Percentiles rank a stretch among this genome's conserved stretches.
phyloP scores from a whole-genome alignment of 2,888 invertebrate species.

The Conistra vaccinii region DNA sequence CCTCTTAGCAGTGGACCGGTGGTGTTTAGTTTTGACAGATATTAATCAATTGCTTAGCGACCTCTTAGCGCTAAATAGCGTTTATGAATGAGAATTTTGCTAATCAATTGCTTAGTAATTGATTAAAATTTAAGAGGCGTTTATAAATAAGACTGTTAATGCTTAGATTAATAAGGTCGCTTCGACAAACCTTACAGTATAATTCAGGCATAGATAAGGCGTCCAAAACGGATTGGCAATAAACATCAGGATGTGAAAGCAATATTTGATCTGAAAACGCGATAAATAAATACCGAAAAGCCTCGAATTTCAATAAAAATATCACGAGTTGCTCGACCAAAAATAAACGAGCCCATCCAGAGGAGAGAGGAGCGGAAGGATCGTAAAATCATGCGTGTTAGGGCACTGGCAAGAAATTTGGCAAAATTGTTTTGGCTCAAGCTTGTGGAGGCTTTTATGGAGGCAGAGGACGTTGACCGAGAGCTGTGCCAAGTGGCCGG shows the following conservation, averaged over 20 bases:
- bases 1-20: no score
- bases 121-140: no score
- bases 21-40: no score
- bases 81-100: no score
- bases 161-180: conserved; percentile 52
- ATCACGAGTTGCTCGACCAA: conserved; percentile 73
- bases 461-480: conserved; percentile 88
- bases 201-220: conserved; percentile 65
- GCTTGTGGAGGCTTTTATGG: conserved; percentile 87
- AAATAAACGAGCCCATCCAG: conserved; percentile 80
- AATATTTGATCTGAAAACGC: conserved; percentile 81
- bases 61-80: no score
- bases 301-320: conserved; percentile 83
- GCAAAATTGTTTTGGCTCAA: conserved; percentile 89
- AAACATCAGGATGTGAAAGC: conserved; percentile 73
- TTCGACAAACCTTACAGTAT: conserved; percentile 44
- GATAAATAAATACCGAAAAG: conserved; percentile 79
- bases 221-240: conserved; percentile 67
- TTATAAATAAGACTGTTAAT: no score
- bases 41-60: no score
- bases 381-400: conserved; percentile 88
- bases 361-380: conserved; percentile 76
- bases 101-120: no score
- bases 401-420: conserved; percentile 88
- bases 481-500: conserved; percentile 88